phyloP scores from a whole-genome alignment of 64 coral and sea anemone species.

The Acropora tenuis region DNA sequence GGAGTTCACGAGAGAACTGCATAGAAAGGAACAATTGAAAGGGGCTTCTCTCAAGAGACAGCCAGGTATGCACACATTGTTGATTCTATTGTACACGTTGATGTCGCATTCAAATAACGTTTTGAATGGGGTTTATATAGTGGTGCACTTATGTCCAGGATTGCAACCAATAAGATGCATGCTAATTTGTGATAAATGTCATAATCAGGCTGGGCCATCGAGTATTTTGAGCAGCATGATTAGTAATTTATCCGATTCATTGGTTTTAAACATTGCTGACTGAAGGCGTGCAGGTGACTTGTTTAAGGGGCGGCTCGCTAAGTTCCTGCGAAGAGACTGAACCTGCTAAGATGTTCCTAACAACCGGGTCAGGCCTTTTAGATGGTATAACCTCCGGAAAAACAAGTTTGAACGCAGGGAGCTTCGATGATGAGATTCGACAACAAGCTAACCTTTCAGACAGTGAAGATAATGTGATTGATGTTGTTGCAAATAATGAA shows the following conservation, averaged over 20 bases:
- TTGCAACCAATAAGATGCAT: no score
- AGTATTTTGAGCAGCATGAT: neutral
- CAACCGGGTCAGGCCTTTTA: neutral
- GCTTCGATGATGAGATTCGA: neutral
- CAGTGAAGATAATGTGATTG: neutral
- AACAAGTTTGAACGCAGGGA: no score
- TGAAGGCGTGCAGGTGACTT: neutral
- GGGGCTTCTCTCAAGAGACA: no score
- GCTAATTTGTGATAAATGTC: no score
- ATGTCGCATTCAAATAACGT: no score
- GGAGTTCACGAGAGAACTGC: slow-evolving; percentile 21
- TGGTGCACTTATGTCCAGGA: no score
- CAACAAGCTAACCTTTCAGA: neutral
- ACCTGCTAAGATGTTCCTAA: no score
- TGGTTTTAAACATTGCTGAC: neutral
- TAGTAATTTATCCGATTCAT: neutral
- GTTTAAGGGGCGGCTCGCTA: neutral
- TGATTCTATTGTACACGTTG: no score
- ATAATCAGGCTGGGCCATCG: neutral
- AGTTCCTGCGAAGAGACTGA: neutral
- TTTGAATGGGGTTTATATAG: no score
- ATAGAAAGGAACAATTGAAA: slow-evolving; percentile 27
- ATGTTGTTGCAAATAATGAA: neutral
- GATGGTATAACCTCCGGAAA: no score
- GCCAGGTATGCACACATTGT: no score